Evolutionary conservation across 2,888 invertebrate genomes (phyloP), one percentile per base, ranked within the genome.

Genomic region (Bursaphelenchus okinawaensis): DNA sequence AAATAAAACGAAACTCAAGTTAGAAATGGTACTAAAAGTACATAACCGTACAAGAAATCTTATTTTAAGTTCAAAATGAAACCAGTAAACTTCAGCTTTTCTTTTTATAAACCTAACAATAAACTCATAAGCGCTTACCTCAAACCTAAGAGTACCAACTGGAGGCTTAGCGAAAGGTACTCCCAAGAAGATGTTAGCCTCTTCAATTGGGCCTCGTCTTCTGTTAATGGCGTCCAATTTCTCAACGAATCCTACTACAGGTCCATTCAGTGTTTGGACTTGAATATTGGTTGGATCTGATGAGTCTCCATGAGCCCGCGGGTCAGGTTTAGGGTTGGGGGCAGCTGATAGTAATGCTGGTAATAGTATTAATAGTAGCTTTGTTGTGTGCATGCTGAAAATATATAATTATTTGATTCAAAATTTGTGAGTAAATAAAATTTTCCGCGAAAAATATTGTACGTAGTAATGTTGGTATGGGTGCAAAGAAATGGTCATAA

Each of bases 251-350:
- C 40, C 40, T 16, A 40, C 6, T 12, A 40, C 40, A 16, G 40
- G 40, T n/a, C 40, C 40, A 40, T 40, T 40, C 40, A n/a, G 16
- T 12, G 40, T 40, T 1, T 40, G 40, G 16, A 40, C 40, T 1
- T 40, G 6, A 40, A 40, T 6, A 4, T 40, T 40, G 40, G 3
- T 40, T 6, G 40, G 40, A 6, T 40, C 40, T 12, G 40, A 12
- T 1, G 40, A 40, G 68, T 28, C 24, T 67, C n/a, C 69, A 71
- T 24, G 67, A 66, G 0, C 67, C 67, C 23, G 66, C 19, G 20
- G 52, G 55, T 19, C 29, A 66, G 20, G 55, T 62, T 22, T 23
- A 51, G 22, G 58, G 52, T 26, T 31, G 51, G 22, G 68, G 60
- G 8, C 50, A 40, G 26, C 71, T 57, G 23, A 66, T 60, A 23